Base-by-base conservation (phyloP, 1,140 invertebrate species). In the Vanessa tameamea region DNA sequence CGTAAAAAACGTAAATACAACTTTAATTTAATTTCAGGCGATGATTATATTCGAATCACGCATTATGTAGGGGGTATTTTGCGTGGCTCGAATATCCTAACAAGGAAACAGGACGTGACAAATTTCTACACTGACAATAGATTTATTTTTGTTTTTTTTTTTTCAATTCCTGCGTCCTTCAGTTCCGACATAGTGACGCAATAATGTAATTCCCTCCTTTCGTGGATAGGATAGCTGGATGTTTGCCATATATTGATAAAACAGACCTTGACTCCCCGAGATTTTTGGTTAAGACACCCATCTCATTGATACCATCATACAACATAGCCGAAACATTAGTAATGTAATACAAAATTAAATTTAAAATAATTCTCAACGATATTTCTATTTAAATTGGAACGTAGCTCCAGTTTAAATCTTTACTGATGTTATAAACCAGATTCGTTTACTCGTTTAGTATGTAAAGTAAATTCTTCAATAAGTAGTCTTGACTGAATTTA, bases 221-320 rank as follows among this genome's bases (percentile, higher is more conserved):
- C 37, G 47, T 15, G 65, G 48, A 77, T 76, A 73, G 67, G 47
- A 72, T 80, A 77, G 72, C 76, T 81, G 79, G 79, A 81, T 73
- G 73, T 53, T 55, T 79, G 79, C 79, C 79, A 81, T 74, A 72
- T 81, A 77, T 79, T 72, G 77, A 81, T 75, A 81, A 79, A 71
- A 64, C 12, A 16, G 63, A 47, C 69, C 69, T 71, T 71, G 69
- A 53, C 15, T 64, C 64, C 47, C 43, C 53, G 59, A 69, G 67
- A 55, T 23, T 15, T 66, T 47, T 66, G 66, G 23, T 69, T 59
- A 43, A 69, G 59, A 69, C 55, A 31, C 31, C 53, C 61, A 59
- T 37, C 53, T 47, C 37, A 3, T 16, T 57, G 51, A 69, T 57
- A 69, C 23, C 67, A 53, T 69, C 67, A 69, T 48, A 16, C 50